Conservation (phyloP, 2,113 vertebrate genomes). For the Lanius ludovicianus region DNA sequence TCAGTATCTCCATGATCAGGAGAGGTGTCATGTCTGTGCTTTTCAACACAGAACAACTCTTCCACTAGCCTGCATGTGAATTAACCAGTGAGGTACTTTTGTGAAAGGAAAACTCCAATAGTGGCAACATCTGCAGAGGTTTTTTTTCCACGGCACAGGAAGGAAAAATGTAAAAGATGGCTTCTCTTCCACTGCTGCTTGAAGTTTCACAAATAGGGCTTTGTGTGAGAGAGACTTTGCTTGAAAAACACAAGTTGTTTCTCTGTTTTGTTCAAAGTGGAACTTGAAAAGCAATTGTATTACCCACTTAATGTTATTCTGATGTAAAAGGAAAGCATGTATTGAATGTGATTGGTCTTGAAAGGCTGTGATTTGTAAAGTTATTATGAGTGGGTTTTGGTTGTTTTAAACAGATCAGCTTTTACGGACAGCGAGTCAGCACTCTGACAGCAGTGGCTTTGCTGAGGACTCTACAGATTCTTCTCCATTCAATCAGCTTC, state of each 20-base stretch:
- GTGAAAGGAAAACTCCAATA: neutral
- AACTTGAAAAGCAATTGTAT: neutral
- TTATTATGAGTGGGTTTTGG: neutral
- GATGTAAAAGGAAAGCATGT: neutral
- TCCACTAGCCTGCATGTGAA: neutral
- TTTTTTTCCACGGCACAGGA: neutral
- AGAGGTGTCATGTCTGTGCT: neutral
- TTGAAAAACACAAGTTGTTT: neutral
- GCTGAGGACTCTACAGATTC: constrained; percentile 89
- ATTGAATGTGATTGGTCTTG: neutral
- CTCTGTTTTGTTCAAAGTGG: neutral
- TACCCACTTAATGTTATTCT: neutral
- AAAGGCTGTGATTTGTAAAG: neutral
- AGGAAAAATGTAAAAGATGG: neutral
- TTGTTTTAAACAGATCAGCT: constrained; percentile 75
- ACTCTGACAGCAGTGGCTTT: constrained; percentile 97
- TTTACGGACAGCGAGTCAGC: constrained; percentile 87
- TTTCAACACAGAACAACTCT: neutral
- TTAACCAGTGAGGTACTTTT: neutral
- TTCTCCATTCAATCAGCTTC: constrained; percentile 77
- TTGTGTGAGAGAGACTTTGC: neutral
- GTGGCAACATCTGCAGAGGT: neutral
- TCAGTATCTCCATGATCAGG: neutral
- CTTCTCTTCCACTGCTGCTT: neutral
- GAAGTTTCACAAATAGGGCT: neutral